phyloP scores from a whole-genome alignment of 1,140 invertebrate species.

The Ylistrum balloti region DNA sequence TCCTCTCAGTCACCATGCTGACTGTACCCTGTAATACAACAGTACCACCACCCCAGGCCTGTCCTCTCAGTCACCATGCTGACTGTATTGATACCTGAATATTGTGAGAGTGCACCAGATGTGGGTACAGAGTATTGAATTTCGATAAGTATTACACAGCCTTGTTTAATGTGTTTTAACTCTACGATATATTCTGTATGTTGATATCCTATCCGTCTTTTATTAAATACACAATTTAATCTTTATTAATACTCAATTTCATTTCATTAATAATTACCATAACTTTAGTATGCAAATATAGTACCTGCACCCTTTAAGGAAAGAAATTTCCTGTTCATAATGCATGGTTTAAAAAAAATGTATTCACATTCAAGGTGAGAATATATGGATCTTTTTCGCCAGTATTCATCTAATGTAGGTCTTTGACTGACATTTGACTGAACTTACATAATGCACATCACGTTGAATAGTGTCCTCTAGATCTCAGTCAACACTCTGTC shows the following conservation, averaged over 20 bases:
- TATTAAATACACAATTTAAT: not conserved
- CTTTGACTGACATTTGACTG: not conserved
- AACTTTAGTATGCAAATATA: too few relatives aligned
- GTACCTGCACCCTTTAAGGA: too few relatives aligned
- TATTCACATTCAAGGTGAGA: not conserved
- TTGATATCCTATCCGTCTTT: not conserved
- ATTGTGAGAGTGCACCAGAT: conserved; percentile 13
- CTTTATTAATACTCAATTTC: not conserved
- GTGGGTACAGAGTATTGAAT: not conserved
- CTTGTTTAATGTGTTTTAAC: not conserved
- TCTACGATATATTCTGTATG: not conserved
- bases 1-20: too few relatives aligned
- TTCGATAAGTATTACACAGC: conserved; percentile 9
- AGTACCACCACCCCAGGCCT: too few relatives aligned
- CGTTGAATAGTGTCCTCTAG: not conserved
- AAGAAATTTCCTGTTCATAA: not conserved
- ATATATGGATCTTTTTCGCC: not conserved
- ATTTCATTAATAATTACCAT: not conserved
- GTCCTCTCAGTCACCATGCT: not conserved
- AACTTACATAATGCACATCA: not conserved
- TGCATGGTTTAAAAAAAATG: not conserved
- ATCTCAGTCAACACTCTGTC: not conserved
- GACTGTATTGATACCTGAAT: not conserved
- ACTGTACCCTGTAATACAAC: too few relatives aligned
- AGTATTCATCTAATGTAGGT: not conserved